These are phyloP conservation scores for Hedychridium roseum DNA, from an alignment of 2,888 invertebrate genomes.

Conservation along the genomic window DNA sequence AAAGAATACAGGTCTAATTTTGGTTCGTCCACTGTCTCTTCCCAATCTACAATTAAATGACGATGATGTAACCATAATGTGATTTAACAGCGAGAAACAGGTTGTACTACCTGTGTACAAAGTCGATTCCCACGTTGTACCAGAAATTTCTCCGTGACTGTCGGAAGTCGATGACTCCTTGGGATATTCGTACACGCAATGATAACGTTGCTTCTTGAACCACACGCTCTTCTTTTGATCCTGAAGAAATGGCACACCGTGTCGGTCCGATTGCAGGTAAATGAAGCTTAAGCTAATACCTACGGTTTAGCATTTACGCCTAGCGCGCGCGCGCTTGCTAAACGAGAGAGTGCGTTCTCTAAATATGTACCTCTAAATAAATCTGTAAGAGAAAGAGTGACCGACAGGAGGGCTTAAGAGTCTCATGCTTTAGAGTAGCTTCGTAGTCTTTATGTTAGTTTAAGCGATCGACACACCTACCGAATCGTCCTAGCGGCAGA, in stretches of 20 bases:
- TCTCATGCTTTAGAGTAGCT: slow-evolving; percentile 25
- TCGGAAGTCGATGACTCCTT: slow-evolving; percentile 69
- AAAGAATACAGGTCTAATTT: slow-evolving; percentile 55
- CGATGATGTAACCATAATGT: not conserved
- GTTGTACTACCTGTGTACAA: slow-evolving; percentile 9
- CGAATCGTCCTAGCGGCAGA: slow-evolving; percentile 59
- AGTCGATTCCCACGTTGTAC: not conserved
- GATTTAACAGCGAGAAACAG: slow-evolving; percentile 11
- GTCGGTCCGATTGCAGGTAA: slow-evolving; percentile 24
- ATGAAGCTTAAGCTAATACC: slow-evolving; percentile 20
- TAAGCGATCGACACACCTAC: slow-evolving; percentile 49
- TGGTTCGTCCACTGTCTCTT: slow-evolving; percentile 60
- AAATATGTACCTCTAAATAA: slow-evolving; percentile 35
- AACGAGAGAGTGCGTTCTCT: slow-evolving; percentile 23
- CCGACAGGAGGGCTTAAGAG: slow-evolving; percentile 25
- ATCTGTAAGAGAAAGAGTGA: slow-evolving; percentile 34
- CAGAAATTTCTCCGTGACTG: slow-evolving; percentile 41
- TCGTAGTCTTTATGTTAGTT: too few relatives aligned
- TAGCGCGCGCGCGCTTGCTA: slow-evolving; percentile 21
- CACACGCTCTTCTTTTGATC: slow-evolving; percentile 77
- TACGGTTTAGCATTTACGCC: slow-evolving; percentile 25
- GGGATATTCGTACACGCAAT: slow-evolving; percentile 86
- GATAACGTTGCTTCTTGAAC: slow-evolving; percentile 85
- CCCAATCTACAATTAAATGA: slow-evolving; percentile 51
- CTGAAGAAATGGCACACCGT: slow-evolving; percentile 57